Conservation (phyloP, 2,888 invertebrate genomes). For the Cheilosia pagana region DNA sequence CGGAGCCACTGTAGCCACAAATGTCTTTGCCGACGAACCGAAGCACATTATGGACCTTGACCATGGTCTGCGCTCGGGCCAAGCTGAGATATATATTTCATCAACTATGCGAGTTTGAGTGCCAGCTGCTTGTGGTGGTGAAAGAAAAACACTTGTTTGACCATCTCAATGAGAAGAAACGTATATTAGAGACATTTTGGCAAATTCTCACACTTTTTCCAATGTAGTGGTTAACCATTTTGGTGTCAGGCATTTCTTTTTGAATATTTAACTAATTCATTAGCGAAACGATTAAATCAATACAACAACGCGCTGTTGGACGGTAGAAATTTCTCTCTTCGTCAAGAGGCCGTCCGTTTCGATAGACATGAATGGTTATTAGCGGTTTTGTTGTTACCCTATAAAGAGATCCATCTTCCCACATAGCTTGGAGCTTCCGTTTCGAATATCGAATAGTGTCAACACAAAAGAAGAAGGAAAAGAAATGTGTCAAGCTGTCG, state of each 20-base stretch:
- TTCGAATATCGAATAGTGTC: not conserved
- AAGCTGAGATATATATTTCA: not conserved
- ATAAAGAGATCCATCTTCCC: not conserved
- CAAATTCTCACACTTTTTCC: constrained; percentile 20
- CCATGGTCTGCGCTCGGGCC: constrained; percentile 44
- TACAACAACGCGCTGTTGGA: not conserved
- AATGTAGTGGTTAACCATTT: constrained; percentile 7
- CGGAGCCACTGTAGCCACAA: constrained; percentile 2
- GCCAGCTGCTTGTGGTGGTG: constrained; percentile 42
- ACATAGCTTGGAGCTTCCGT: constrained; percentile 2
- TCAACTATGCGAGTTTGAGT: constrained; percentile 26
- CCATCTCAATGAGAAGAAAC: not conserved
- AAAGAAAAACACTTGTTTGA: constrained; percentile 29
- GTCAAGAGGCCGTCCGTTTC: not conserved
- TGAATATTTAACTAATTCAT: constrained; percentile 39
- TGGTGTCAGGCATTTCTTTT: constrained; percentile 54
- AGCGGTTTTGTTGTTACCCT: not conserved
- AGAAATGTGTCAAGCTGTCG: constrained; percentile 50
- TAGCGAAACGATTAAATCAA: constrained; percentile 15
- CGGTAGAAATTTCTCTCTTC: constrained; percentile 26
- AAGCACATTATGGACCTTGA: constrained; percentile 64
- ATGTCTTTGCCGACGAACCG: constrained; percentile 31
- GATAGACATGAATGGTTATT: not conserved
- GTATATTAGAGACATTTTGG: constrained; percentile 1
- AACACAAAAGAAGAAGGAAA: not conserved